phyloP scores from a whole-genome alignment of 2,113 vertebrate species.

The Equus przewalskii region DNA sequence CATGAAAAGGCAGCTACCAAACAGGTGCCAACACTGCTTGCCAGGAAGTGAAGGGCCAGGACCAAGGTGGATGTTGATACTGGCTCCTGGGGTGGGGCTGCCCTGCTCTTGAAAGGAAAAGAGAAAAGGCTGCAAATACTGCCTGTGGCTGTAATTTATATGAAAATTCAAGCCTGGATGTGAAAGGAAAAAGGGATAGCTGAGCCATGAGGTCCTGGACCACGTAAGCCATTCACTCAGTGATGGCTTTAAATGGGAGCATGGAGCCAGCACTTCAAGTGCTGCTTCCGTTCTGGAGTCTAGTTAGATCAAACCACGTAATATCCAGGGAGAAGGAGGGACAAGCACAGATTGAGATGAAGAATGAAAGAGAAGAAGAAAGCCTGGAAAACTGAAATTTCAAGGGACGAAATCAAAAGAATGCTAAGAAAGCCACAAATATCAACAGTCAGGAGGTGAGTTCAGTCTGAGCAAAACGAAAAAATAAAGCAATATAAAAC shows the following conservation, averaged over 20 bases:
- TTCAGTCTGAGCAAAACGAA: neutral
- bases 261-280: too few species aligned
- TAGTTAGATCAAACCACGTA: neutral
- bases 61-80: accelerated
- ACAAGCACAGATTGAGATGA: neutral
- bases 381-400: neutral
- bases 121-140: neutral
- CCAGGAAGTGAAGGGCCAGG: neutral
- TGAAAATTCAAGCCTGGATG: neutral
- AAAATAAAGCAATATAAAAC: neutral
- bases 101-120: neutral
- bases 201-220: neutral
- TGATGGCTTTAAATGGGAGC: neutral
- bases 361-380: neutral
- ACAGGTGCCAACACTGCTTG: neutral
- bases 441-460: neutral
- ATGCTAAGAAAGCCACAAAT: neutral
- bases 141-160: neutral
- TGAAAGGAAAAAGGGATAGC: neutral
- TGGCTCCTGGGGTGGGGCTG: neutral
- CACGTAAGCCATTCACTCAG: neutral
- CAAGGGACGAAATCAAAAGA: neutral
- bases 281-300: neutral
- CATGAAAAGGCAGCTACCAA: neutral
- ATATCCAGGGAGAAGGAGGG: accelerated